These are phyloP conservation scores for Strigamia crassipes DNA, from an alignment of 2,888 invertebrate species.

Conservation along the genomic window DNA sequence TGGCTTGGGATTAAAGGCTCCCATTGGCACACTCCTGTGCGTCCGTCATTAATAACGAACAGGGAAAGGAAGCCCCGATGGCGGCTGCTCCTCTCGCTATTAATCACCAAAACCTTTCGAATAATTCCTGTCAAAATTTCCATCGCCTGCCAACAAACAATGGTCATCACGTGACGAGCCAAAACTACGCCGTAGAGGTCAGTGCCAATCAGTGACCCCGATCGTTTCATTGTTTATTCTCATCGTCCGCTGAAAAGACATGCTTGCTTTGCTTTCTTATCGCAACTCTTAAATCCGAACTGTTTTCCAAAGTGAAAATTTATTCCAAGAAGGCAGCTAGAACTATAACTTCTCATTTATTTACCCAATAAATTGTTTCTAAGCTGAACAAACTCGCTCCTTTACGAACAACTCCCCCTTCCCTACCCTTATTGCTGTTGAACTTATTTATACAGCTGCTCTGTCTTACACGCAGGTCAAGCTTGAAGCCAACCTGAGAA, in stretches of 20 bases:
- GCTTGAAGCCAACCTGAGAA: slow-evolving; percentile 35
- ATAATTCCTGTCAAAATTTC: slow-evolving; percentile 17
- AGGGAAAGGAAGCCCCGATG: not conserved
- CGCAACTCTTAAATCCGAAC: slow-evolving; percentile 16
- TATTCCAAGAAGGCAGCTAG: not conserved
- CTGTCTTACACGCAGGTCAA: slow-evolving; percentile 38
- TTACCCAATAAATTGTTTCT: slow-evolving; percentile 38
- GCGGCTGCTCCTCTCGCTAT: not conserved
- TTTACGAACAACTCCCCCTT: not conserved
- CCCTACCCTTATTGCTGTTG: not conserved
- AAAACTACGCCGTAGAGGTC: not conserved
- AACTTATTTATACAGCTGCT: slow-evolving; percentile 32
- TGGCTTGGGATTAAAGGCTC: slow-evolving; percentile 32
- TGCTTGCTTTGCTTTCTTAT: not conserved
- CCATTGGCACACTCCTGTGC: not conserved
- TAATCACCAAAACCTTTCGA: slow-evolving; percentile 35
- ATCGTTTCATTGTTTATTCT: not conserved
- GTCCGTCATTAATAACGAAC: slow-evolving; percentile 34
- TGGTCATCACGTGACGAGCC: not conserved
- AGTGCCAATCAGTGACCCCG: not conserved
- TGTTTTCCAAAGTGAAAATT: slow-evolving; percentile 25
- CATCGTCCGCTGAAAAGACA: not conserved
- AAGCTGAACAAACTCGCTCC: slow-evolving; percentile 14
- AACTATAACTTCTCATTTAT: slow-evolving; percentile 31
- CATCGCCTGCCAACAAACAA: not conserved